Evolutionary conservation across 2,888 invertebrate species (phyloP).

Genomic region (Mycalesis mineus): DNA sequence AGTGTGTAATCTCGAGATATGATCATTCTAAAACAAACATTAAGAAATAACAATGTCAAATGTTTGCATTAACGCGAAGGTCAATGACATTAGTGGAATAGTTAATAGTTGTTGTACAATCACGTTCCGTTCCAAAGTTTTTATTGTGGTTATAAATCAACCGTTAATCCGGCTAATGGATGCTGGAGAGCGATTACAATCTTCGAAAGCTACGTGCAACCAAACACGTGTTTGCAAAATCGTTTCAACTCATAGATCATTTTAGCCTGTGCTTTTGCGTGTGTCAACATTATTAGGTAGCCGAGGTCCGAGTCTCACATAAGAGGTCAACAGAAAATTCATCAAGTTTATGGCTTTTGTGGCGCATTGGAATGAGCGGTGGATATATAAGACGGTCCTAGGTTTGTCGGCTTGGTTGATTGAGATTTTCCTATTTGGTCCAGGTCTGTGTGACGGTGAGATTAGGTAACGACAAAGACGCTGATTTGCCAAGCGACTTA

Average conservation of each 20-base stretch:
- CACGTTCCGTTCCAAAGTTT: constrained; percentile 33
- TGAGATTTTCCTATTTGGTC: too few species aligned
- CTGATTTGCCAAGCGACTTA: too few species aligned
- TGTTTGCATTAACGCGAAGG: constrained; percentile 12
- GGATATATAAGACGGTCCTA: too few species aligned
- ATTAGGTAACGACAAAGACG: too few species aligned
- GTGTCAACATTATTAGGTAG: too few species aligned
- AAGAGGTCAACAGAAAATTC: too few species aligned
- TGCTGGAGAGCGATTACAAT: constrained; percentile 29
- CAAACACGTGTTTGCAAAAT: constrained; percentile 41
- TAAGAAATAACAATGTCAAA: constrained; percentile 17
- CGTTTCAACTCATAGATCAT: constrained; percentile 48
- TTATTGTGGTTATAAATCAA: constrained; percentile 34
- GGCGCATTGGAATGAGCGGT: too few species aligned
- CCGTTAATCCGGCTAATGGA: constrained; percentile 31
- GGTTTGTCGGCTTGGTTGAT: too few species aligned
- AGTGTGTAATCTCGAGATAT: neutral
- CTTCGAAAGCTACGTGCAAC: constrained; percentile 28
- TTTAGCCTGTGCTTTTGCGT: neutral
- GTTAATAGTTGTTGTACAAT: constrained; percentile 42
- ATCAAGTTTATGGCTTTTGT: too few species aligned
- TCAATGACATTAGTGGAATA: constrained; percentile 24
- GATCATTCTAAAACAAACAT: constrained; percentile 7
- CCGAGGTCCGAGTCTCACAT: too few species aligned
- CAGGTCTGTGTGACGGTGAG: too few species aligned